phyloP scores from a whole-genome alignment of 2,888 invertebrate species.

The Xestia rhomboidea region DNA sequence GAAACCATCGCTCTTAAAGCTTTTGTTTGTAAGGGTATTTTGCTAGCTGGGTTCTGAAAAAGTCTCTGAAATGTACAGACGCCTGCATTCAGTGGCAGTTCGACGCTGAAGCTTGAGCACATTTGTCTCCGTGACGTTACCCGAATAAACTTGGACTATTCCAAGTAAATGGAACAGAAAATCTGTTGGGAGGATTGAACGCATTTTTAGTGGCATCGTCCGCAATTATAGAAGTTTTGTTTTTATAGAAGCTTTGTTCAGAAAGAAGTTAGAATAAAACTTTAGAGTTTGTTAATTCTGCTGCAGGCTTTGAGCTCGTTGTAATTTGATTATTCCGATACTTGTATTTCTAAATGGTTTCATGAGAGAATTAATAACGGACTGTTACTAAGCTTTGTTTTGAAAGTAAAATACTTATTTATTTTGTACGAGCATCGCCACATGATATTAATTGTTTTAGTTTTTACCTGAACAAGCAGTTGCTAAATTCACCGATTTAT shows the following conservation, averaged over 20 bases:
- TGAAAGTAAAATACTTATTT: background rate
- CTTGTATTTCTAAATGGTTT: background rate
- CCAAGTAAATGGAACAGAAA: slow-evolving; percentile 32
- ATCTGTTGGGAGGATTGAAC: slow-evolving; percentile 1
- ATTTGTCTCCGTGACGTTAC: slow-evolving; percentile 22
- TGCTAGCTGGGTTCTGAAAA: too few relatives aligned
- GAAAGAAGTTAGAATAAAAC: slow-evolving; percentile 1
- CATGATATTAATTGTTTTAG: too few relatives aligned
- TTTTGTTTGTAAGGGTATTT: too few relatives aligned
- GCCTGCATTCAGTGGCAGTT: slow-evolving; percentile 6
- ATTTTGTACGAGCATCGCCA: too few relatives aligned
- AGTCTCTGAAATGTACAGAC: background rate
- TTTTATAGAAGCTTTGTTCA: background rate
- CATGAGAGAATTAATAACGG: background rate
- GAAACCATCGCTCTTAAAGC: too few relatives aligned
- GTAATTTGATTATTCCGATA: background rate
- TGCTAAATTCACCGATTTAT: too few relatives aligned
- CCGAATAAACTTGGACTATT: slow-evolving; percentile 35
- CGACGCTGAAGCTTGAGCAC: slow-evolving; percentile 25
- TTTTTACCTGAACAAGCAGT: too few relatives aligned
- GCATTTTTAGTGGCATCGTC: background rate
- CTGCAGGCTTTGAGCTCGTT: background rate
- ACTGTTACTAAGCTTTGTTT: background rate
- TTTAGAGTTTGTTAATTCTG: background rate
- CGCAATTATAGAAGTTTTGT: background rate